A percentile compares a stretch with the other conserved stretches of the same genome.
phyloP scores from a whole-genome alignment of 1,140 invertebrate genomes.

The Homarus americanus region DNA sequence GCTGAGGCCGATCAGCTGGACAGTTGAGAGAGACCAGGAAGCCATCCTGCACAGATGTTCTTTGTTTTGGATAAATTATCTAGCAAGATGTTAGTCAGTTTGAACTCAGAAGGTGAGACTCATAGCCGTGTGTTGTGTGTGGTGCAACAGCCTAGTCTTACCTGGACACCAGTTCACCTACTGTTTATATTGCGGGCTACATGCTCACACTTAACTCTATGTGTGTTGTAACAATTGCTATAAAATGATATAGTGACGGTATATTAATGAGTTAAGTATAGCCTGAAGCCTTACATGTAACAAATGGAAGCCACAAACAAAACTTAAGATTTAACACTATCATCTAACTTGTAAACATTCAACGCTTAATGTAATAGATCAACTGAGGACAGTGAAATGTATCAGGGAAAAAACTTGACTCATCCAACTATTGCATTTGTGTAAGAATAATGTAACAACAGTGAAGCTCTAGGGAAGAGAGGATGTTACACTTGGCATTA shows the following conservation, averaged over 20 bases:
- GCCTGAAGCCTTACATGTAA: constrained; percentile 10
- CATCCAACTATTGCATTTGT: background rate
- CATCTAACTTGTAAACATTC: background rate
- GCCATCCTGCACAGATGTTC: no score
- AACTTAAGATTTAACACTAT: constrained; percentile 14
- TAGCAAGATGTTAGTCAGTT: no score
- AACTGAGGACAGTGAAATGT: background rate
- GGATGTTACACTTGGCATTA: background rate
- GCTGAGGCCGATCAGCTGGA: no score
- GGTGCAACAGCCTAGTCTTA: no score
- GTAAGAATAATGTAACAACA: background rate
- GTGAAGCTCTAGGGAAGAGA: background rate
- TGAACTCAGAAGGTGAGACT: no score
- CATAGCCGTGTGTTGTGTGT: no score
- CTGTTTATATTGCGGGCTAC: background rate
- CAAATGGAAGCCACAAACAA: constrained; percentile 39
- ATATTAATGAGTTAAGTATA: constrained; percentile 23
- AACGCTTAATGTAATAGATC: background rate
- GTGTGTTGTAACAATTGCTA: constrained; percentile 40
- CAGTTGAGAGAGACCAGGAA: no score
- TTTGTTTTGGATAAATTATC: no score
- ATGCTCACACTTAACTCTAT: background rate
- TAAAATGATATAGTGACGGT: constrained; percentile 12
- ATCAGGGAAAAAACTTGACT: background rate
- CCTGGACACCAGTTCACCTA: no score